Base-by-base conservation (phyloP, 2,113 vertebrate genomes). In the Python bivittatus region DNA sequence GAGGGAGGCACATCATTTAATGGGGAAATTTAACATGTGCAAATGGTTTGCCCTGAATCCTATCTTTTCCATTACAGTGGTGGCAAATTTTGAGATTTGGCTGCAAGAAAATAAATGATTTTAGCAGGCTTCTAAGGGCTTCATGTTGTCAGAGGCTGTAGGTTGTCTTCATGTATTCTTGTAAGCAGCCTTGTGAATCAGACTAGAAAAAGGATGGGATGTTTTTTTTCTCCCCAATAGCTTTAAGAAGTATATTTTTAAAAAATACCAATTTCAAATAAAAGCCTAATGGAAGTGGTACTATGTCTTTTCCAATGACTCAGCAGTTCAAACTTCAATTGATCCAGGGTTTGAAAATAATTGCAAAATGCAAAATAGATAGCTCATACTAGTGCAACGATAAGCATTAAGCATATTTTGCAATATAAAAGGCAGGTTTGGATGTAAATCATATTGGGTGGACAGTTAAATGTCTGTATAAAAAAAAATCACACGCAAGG, bases 281-380 rank as follows among this genome's bases (percentile, higher is more conserved):
- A 7, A 25, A 48, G 84, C 48, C 10, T 94, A 93, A 91, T 93
- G 92, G 88, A 92, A 95, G 64, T 88, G 54, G 86, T 95, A 91
- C 91, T 93, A 84, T 93, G 93, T 56, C 86, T 0, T 0, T 94
- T 92, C 89, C 90, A 90, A 94, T 96, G 96, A 96, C 90, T 96
- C 95, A 95, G 93, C 93, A 87, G 61, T 52, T 54, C 95, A 94
- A 52, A 91, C 94, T 92, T 94, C 96, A 95, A 84, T 96, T 94
- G 83, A 95, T 94, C 92, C 93, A 88, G 86, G 92, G 53, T 94
- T 95, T 95, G 93, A 97, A 96, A 97, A 94, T 89, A 96, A 97
- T 91, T 93, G 93, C 84, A 93, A 96, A 94, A 95, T 95, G 93
- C 48, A 91, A 84, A 95, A 93, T 92, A 95, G 89, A 92, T 17